phyloP scores from a whole-genome alignment of 2,113 vertebrate species.

The Pachypanchax playfairii region DNA sequence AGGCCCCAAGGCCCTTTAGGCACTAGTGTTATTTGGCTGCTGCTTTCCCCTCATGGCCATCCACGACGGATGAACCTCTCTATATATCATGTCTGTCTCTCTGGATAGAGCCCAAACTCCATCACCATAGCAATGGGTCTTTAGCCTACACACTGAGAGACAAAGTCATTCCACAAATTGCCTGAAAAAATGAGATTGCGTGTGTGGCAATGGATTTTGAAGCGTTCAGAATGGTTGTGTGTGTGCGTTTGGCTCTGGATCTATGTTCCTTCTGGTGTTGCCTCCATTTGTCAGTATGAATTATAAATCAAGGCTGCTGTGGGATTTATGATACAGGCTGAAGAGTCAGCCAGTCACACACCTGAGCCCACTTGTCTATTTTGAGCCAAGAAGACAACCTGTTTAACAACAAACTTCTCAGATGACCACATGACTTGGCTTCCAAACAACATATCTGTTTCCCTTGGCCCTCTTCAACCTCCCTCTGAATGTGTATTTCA shows the following conservation, averaged over 20 bases:
- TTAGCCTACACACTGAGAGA: constrained; percentile 66
- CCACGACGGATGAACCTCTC: constrained; percentile 67
- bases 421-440: constrained; percentile 17
- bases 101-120: constrained; percentile 66
- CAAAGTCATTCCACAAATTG: constrained; percentile 61
- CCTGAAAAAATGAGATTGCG: constrained; percentile 51
- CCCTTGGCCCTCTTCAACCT: constrained; percentile 12
- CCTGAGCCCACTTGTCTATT: constrained; percentile 56
- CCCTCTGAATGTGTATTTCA: constrained; percentile 26
- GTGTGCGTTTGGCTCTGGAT: constrained; percentile 11
- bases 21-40: constrained; percentile 67
- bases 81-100: constrained; percentile 75
- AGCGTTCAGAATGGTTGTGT: constrained; percentile 37
- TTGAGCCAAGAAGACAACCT: constrained; percentile 34
- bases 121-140: constrained; percentile 76
- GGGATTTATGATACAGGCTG: constrained; percentile 56
- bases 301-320: constrained; percentile 69
- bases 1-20: constrained; percentile 58
- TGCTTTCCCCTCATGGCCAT: constrained; percentile 68
- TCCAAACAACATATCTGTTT: constrained; percentile 18
- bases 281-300: constrained; percentile 73
- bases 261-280: constrained; percentile 41
- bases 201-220: constrained; percentile 37
- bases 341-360: constrained; percentile 56
- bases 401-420: constrained; percentile 7